Evolutionary conservation across 2,888 invertebrate genomes (phyloP), one percentile per base, ranked within the genome.

Genomic region (Callosobruchus maculatus): DNA sequence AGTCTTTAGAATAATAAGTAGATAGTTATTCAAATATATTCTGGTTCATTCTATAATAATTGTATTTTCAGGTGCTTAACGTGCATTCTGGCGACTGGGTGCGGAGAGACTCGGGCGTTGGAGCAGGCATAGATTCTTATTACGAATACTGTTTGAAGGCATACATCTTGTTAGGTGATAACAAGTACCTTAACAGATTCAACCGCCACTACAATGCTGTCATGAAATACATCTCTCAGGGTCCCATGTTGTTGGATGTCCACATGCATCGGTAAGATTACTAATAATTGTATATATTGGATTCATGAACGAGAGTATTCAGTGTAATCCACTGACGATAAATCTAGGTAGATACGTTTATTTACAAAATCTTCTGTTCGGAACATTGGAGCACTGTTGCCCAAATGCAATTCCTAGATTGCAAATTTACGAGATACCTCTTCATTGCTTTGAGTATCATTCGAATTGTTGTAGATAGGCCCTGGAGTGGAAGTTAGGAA

Each of bases 61-160:
- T 13, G 4, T 49, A 5, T 49, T 49, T 49, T 49, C 49, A 49
- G 49, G 49, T 79, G 13, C 91, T 99, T 72, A 98, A 99, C 88
- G 94, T 99, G n/a, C 96, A 99, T 86, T 97, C 95, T 1, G 99
- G 99, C 0, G 97, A 98, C 87, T 99, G 99, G 99, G 93, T 98
- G 4, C 90, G 99, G 70, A 91, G 97, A 83, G 98, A 99, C 86
- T 96, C 97, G 0, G 98, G 99, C 0, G 97, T 99, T 7, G 99
- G 99, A n/a, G 99, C 99, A 20, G 99, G 99, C 26, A 98, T 99
- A 80, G 99, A 99, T 88, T 98, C 98, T 0, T 99, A 99, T 87
- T 99, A 99, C 85, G 99, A 99, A 87, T 99, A 99, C 87, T 95
- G 97, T 78, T 90, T 99, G 31, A 99, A 99, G 87, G 97, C 98